A percentile compares a stretch with the other conserved stretches of the same genome.
Evolutionary conservation across 2,113 vertebrate genomes (phyloP).

Genomic region (Lophochroa leadbeateri): DNA sequence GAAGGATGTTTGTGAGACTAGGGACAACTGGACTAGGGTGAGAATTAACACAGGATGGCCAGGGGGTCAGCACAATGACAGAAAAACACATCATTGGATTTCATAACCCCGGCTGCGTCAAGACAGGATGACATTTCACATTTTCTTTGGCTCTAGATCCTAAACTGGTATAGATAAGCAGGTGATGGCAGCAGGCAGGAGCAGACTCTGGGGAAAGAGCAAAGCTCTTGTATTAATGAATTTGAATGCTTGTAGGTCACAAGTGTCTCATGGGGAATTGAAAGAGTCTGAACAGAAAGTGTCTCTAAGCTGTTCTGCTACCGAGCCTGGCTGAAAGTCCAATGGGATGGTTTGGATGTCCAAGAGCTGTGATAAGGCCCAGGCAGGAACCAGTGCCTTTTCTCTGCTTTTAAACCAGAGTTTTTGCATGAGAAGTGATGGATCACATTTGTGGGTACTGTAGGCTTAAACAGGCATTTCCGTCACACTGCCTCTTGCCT

Average conservation of each 20-base stretch:
- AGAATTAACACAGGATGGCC: neutral
- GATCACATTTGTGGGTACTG: neutral
- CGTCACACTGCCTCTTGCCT: neutral
- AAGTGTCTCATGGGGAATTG: accelerated
- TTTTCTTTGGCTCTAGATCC: neutral
- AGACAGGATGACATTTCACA: neutral
- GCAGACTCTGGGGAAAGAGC: neutral
- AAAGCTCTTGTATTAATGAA: neutral
- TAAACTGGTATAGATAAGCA: neutral
- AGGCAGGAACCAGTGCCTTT: neutral
- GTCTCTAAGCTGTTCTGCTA: neutral
- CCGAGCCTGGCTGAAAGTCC: neutral
- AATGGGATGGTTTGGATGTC: neutral
- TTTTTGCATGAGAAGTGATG: neutral
- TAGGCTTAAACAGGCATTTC: neutral
- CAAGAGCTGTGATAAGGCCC: neutral
- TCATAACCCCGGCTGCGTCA: neutral
- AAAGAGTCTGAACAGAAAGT: neutral
- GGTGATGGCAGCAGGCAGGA: neutral
- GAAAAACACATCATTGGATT: neutral
- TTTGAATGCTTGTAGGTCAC: too few species aligned
- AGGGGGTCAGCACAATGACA: neutral
- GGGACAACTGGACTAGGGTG: neutral
- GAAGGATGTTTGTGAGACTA: neutral
- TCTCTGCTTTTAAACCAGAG: neutral